Evolutionary conservation across 64 coral and sea anemone genomes (phyloP).

Genomic region (Hydrozoanthus tunicans): DNA sequence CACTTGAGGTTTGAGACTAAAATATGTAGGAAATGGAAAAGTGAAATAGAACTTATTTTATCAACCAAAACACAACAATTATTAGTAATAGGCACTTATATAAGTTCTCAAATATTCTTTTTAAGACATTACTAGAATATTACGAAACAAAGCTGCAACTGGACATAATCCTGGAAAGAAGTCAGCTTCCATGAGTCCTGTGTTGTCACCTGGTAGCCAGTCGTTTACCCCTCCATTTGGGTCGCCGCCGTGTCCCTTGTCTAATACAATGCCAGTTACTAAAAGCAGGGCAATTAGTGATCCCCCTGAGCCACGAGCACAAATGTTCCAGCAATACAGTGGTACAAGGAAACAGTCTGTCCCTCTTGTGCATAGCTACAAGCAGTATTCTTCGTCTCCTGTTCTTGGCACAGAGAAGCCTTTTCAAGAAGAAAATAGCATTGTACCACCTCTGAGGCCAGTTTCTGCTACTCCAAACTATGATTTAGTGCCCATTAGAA

Average conservation of each 20-base stretch:
- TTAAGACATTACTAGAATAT: slow-evolving; percentile 11
- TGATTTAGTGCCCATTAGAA: slow-evolving; percentile 27
- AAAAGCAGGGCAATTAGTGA: slow-evolving; percentile 42
- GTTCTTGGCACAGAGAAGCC: background rate
- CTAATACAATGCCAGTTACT: slow-evolving; percentile 43
- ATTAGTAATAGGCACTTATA: too few relatives aligned
- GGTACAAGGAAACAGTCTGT: slow-evolving; percentile 48
- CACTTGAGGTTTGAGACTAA: too few relatives aligned
- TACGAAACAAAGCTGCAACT: slow-evolving; percentile 31
- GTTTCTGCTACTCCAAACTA: slow-evolving; percentile 44
- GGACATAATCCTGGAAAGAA: slow-evolving; percentile 25
- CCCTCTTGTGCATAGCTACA: slow-evolving; percentile 27
- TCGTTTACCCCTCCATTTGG: slow-evolving; percentile 26
- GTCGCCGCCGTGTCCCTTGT: slow-evolving; percentile 21
- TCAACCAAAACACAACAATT: too few relatives aligned
- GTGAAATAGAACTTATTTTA: too few relatives aligned
- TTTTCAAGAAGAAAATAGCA: background rate
- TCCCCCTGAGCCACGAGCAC: slow-evolving; percentile 18
- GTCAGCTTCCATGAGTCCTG: slow-evolving; percentile 28
- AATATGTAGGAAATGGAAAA: too few relatives aligned
- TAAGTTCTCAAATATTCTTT: background rate
- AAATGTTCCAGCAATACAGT: background rate
- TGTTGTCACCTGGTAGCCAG: slow-evolving; percentile 22
- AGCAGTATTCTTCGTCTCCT: slow-evolving; percentile 46
- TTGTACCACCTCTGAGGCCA: slow-evolving; percentile 13